Percentiles rank a stretch among this genome's conserved stretches.
Conservation (phyloP, 2,888 invertebrate genomes). For the Spodoptera picta region DNA sequence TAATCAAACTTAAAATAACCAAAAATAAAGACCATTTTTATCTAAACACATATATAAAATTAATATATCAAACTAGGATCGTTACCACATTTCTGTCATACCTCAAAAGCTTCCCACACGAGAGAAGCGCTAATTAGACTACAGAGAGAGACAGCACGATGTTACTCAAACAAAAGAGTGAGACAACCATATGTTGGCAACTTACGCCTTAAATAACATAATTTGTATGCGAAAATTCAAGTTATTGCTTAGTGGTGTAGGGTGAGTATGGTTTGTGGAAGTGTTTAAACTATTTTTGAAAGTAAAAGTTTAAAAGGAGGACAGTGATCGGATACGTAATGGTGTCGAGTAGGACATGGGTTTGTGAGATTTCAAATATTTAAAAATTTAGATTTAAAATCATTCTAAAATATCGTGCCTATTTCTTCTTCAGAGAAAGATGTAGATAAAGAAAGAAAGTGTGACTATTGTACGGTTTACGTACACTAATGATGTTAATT, state of each 20-base stretch:
- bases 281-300: too few species aligned
- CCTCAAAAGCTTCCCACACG: conserved; percentile 33
- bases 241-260: conserved; percentile 49
- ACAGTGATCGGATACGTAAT: too few species aligned
- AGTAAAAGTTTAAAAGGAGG: too few species aligned
- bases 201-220: conserved; percentile 34
- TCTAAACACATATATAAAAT: conserved; percentile 18
- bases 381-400: too few species aligned
- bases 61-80: conserved; percentile 9
- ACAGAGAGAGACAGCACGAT: conserved; percentile 13
- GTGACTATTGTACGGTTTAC: too few species aligned
- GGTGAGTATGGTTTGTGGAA: conserved; percentile 11
- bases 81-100: conserved; percentile 30
- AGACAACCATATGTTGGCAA: conserved; percentile 3
- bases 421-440: too few species aligned
- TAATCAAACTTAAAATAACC: too few species aligned
- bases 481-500: too few species aligned
- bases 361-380: too few species aligned
- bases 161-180: conserved; percentile 17
- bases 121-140: conserved; percentile 29
- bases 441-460: too few species aligned
- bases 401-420: too few species aligned
- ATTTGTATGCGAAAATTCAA: conserved; percentile 63
- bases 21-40: neutral
- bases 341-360: too few species aligned